Conservation (phyloP, 2,113 vertebrate species). For the Eidolon helvum region DNA sequence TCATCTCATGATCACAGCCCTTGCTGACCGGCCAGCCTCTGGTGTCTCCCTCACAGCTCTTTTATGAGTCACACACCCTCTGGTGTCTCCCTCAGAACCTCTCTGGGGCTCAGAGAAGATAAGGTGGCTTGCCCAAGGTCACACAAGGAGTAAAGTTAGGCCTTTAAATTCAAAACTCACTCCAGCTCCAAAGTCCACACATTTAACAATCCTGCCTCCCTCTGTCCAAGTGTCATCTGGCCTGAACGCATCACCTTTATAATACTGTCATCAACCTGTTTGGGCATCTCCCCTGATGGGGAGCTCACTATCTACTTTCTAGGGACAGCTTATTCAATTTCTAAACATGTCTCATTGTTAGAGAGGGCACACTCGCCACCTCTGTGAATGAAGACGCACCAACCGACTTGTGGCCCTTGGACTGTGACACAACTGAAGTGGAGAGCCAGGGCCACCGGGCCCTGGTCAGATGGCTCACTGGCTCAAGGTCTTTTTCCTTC, state of each 20-base stretch:
- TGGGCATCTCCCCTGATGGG: not conserved
- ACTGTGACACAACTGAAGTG: not conserved
- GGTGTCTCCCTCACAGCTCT: not conserved
- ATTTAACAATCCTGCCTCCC: not conserved
- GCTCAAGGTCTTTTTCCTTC: not conserved
- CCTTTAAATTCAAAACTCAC: not conserved
- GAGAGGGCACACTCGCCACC: fast-evolving
- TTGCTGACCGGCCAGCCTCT: not conserved
- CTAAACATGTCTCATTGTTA: not conserved
- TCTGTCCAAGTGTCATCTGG: not conserved
- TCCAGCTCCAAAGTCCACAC: not conserved
- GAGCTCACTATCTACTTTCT: not conserved
- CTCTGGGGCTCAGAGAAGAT: not conserved
- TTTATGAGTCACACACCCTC: not conserved
- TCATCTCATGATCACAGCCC: not conserved
- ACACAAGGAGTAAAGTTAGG: not conserved
- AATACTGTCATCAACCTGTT: not conserved
- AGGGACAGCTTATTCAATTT: not conserved
- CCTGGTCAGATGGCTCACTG: not conserved
- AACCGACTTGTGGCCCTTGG: not conserved
- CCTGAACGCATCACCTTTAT: not conserved
- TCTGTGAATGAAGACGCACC: not conserved
- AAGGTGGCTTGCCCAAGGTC: not conserved
- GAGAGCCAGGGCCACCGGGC: fast-evolving
- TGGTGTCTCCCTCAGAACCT: not conserved